Percentiles rank a stretch among this genome's conserved stretches.
Evolutionary conservation across 2,797 vertebrate species (phyloP).

Genomic region (Hapalemur alaotrensis): DNA sequence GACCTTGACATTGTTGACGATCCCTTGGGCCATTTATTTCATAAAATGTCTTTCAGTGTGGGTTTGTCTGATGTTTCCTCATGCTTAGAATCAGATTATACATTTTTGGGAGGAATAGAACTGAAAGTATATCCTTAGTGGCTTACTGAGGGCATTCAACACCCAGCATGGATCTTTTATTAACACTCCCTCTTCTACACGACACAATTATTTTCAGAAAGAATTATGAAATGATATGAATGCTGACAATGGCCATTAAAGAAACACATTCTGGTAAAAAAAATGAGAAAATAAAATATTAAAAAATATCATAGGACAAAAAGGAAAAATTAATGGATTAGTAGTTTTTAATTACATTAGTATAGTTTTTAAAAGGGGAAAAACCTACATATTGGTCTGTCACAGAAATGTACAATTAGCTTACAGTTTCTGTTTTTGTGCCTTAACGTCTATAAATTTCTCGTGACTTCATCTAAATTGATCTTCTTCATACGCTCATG

Average conservation of each 20-base stretch:
- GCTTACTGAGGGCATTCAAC: neutral
- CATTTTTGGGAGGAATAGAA: neutral
- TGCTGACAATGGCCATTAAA: neutral
- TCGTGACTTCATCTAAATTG: neutral
- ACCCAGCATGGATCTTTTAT: neutral
- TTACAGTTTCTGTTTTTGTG: neutral
- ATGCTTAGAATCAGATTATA: neutral
- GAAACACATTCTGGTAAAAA: neutral
- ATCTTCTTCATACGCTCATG: neutral
- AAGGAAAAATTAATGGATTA: neutral
- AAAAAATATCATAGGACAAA: neutral
- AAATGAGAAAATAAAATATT: conserved; percentile 18
- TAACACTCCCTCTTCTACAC: neutral
- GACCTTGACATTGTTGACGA: conserved; percentile 21
- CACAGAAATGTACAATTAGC: neutral
- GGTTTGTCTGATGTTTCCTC: neutral
- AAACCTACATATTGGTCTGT: neutral
- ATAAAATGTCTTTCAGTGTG: neutral
- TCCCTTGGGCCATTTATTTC: neutral
- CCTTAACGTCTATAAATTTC: neutral
- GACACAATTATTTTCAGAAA: conserved; percentile 17
- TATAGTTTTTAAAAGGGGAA: neutral
- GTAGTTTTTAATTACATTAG: neutral
- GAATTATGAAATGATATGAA: neutral
- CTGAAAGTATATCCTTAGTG: neutral